Base-by-base conservation (phyloP, 1,140 invertebrate species). In the Pachypsylla venusta region DNA sequence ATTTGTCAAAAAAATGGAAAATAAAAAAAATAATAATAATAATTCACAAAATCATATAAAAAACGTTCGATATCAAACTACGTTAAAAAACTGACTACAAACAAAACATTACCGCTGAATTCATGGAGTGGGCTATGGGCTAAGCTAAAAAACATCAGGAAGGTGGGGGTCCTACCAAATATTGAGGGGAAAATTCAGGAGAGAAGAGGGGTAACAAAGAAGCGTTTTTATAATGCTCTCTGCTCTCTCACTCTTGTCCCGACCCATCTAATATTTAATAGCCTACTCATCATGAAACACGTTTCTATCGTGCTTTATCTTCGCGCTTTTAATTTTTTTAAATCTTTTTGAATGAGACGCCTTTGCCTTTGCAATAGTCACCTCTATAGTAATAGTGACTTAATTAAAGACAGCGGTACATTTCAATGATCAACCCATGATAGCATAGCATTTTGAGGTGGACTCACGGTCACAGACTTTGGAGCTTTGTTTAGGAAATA, bases 31-130 rank as follows among this genome's bases (percentile, higher is more conserved):
- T 35, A 48, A n/a, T 19, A 48, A n/a, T n/a, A n/a, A n/a, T n/a
- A n/a, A n/a, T n/a, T n/a, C n/a, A n/a, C 5, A 48, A 48, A 48
- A 48, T 48, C 22, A 48, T 48, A 22, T 5, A 48, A 35, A n/a
- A 35, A 35, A 35, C 30, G 30, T 35, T 35, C 42, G 16, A 48
- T 19, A 10, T 19, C 5, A 48, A 48, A 48, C n/a, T 19, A 48
- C 42, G 42, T n/a, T 48, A 48, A 48, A 48, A 48, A 48, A 48
- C 42, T 48, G 42, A 48, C 42, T 48, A 48, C 42, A 48, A 35
- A 10, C 16, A 48, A 48, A 48, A 48, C 42, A 48, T 48, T 48
- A 48, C 42, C 42, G 42, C 42, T 10, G 42, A 48, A 48, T 10
- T 48, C 42, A 22, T 48, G 5, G 42, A 48, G 42, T 48, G 42